Evolutionary conservation across 2,113 vertebrate species (phyloP).

Genomic region (Fulica atra): DNA sequence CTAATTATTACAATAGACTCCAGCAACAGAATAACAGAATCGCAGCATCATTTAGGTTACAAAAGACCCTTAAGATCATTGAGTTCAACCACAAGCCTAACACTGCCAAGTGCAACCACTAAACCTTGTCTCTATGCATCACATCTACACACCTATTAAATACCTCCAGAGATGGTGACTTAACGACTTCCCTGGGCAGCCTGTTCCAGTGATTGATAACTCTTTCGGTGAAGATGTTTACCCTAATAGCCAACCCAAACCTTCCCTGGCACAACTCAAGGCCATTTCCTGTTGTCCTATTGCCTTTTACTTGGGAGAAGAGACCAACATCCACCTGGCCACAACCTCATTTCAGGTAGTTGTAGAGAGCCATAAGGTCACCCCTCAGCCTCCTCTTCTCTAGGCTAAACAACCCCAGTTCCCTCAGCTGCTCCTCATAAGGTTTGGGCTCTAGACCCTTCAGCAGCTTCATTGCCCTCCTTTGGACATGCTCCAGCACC

Average conservation of each 20-base stretch:
- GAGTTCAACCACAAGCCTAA: rapidly evolving
- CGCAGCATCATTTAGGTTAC: background rate
- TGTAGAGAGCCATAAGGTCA: background rate
- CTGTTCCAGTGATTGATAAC: background rate
- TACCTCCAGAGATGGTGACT: background rate
- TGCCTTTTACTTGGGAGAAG: background rate
- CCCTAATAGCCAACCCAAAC: background rate
- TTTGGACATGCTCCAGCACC: background rate
- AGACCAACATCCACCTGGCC: background rate
- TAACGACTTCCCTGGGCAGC: background rate
- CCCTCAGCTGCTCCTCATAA: background rate
- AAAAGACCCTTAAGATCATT: background rate
- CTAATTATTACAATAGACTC: background rate
- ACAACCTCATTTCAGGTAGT: background rate
- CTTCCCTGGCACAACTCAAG: background rate
- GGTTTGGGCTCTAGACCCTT: background rate
- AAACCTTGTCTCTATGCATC: background rate
- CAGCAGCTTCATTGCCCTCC: background rate
- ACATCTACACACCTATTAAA: background rate
- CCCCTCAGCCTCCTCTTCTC: background rate
- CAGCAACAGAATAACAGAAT: background rate
- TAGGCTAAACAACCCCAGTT: background rate
- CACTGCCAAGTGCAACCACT: background rate
- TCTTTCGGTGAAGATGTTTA: background rate
- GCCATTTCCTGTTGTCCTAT: background rate